Evolutionary conservation across 2,113 vertebrate genomes (phyloP).

Genomic region (Neotoma lepida): DNA sequence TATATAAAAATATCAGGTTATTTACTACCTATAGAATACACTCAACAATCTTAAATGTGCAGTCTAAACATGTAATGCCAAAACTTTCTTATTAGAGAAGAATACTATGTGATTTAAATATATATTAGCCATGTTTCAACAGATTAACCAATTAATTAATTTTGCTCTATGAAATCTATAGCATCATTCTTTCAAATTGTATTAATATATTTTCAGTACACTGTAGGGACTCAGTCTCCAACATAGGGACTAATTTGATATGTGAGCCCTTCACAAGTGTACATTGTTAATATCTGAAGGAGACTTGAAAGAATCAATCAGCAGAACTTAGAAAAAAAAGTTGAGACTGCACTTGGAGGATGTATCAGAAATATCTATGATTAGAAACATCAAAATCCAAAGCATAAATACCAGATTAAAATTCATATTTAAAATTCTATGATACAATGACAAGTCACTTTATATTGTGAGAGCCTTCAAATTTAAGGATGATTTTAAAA

Average conservation of each 20-base stretch:
- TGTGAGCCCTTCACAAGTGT: not conserved
- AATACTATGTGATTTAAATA: not conserved
- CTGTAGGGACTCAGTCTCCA: not conserved
- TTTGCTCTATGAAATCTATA: not conserved
- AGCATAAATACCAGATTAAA: not conserved
- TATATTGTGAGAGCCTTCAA: not conserved
- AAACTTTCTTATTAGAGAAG: not conserved
- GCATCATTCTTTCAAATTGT: not conserved
- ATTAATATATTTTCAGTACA: not conserved
- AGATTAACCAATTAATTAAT: not conserved
- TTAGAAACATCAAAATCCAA: not conserved
- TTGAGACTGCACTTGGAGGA: not conserved
- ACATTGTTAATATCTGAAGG: not conserved
- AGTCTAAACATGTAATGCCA: not conserved
- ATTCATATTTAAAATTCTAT: conserved; percentile 1
- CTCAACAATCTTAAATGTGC: not conserved
- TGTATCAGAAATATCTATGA: not conserved
- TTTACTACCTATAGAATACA: not conserved
- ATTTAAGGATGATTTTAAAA: not conserved
- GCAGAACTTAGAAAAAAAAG: not conserved
- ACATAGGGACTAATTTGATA: not conserved
- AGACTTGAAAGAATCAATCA: not conserved
- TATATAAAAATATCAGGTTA: no score
- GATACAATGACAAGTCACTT: not conserved
- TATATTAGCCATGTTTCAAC: not conserved